Base-by-base conservation (phyloP, 1,140 invertebrate genomes). In the Brachionus sp. region DNA sequence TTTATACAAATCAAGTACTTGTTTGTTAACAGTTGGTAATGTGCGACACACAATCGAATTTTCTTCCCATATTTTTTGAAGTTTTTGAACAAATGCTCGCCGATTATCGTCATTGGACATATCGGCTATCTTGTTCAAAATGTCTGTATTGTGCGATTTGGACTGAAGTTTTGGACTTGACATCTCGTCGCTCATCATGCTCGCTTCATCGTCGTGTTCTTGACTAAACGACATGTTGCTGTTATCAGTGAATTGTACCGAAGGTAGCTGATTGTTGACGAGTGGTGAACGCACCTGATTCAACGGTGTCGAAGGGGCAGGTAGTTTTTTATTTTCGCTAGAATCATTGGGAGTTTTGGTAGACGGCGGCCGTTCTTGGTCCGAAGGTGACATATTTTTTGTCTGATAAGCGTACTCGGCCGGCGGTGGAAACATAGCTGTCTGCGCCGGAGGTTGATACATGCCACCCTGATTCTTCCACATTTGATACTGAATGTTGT, bases 1-100 rank as follows among this genome's bases (percentile, higher is more conserved):
- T 86, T 94, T 92, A 92, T 95, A 98, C 86, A 98, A 93, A 92
- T 98, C 97, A 86, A 98, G 92, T 86, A 95, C 95, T 91, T 97
- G 95, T 92, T 98, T 98, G 90, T 94, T 95, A 89, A 98, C 98
- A 86, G 94, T 95, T 62, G 97, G 97, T 91, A 95, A 42, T 57
- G 25, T 53, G 23, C 82, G 82, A 44, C 64, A 75, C 5, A 57
- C 35, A 29, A 83, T 83, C 12, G 42, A 50, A 42, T 83, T 23
- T 46, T 83, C 66, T 3, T 73, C 68, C 82, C 82, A 83, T 1
- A 83, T 37, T 77, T 70, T 53, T 77, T 64, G 39, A 19, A 83
- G 16, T 29, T 39, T 35, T 13, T 83, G 33, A 6, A 64, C 82
- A 83, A 83, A 83, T n/a, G 46, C 23, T 35, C 73, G 35, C 19